Conservation (phyloP, 2,113 vertebrate species). For the Elaphurus davidianus region DNA sequence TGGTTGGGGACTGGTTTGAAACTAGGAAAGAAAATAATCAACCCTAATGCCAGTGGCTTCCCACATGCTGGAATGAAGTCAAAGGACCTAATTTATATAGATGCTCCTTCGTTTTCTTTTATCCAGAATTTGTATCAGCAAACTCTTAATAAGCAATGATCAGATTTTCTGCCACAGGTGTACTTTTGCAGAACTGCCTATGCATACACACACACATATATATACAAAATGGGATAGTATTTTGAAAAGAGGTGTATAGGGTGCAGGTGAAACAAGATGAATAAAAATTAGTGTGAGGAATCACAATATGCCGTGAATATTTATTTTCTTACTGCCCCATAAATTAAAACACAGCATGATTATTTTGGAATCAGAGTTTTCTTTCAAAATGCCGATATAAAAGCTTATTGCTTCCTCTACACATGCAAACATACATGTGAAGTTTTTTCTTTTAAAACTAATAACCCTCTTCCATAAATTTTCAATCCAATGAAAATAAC, state of each 20-base stretch:
- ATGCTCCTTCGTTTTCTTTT: neutral
- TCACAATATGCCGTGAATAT: neutral
- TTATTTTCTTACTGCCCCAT: neutral
- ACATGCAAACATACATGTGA: neutral
- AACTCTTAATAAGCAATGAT: neutral
- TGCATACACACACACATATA: neutral
- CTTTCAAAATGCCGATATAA: neutral
- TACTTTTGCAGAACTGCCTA: neutral
- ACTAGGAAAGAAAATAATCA: constrained; percentile 40
- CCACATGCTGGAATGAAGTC: neutral
- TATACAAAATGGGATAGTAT: neutral
- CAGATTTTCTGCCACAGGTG: neutral
- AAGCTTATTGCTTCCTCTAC: neutral
- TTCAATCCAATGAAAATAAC: neutral
- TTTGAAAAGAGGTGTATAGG: neutral
- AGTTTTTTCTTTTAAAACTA: neutral
- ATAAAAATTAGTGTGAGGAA: neutral
- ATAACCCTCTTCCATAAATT: neutral
- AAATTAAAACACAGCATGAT: neutral
- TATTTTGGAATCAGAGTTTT: neutral
- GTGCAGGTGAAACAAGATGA: neutral
- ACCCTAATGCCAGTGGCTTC: neutral
- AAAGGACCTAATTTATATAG: neutral
- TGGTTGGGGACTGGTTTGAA: constrained; percentile 84
- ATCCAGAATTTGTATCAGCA: neutral